Percentiles rank a stretch among this genome's conserved stretches.
Evolutionary conservation across 1,140 invertebrate genomes (phyloP).

Genomic region (Condylostylus longicornis): DNA sequence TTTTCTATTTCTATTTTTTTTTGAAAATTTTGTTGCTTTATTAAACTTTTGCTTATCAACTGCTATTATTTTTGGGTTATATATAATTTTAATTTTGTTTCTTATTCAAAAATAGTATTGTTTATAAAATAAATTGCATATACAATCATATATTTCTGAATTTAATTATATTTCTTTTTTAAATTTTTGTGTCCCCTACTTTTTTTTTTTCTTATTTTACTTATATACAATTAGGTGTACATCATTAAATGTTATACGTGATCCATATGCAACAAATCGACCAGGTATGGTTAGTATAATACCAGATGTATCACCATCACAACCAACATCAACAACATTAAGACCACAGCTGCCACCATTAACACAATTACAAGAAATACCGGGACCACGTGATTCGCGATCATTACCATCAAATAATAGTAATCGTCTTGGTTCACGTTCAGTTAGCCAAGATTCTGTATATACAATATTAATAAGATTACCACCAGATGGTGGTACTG

Average conservation of each 20-base stretch:
- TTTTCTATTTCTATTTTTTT: neutral
- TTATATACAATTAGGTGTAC: slow-evolving; percentile 41
- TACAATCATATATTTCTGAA: too few relatives aligned
- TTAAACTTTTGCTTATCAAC: too few relatives aligned
- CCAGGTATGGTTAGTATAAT: slow-evolving; percentile 27
- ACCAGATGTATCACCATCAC: slow-evolving; percentile 30
- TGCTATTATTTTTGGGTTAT: too few relatives aligned
- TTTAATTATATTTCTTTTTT: too few relatives aligned
- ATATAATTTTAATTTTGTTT: too few relatives aligned
- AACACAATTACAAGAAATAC: slow-evolving; percentile 27
- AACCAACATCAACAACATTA: too few relatives aligned
- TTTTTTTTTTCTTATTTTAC: neutral
- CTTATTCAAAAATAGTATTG: too few relatives aligned
- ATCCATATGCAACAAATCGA: slow-evolving; percentile 39
- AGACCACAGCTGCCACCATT: slow-evolving; percentile 23
- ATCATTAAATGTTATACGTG: slow-evolving; percentile 66
- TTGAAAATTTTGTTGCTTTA: too few relatives aligned
- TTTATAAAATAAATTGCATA: too few relatives aligned
- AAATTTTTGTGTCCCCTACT: neutral
- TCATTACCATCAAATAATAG: slow-evolving; percentile 34
- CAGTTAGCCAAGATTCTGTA: slow-evolving; percentile 56
- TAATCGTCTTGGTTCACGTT: slow-evolving; percentile 33
- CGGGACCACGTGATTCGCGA: slow-evolving; percentile 36
- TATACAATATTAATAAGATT: slow-evolving; percentile 86
- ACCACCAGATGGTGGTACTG: slow-evolving; percentile 44